Evolutionary conservation across 2,113 vertebrate genomes (phyloP).

Genomic region (Pleuronectes platessa): DNA sequence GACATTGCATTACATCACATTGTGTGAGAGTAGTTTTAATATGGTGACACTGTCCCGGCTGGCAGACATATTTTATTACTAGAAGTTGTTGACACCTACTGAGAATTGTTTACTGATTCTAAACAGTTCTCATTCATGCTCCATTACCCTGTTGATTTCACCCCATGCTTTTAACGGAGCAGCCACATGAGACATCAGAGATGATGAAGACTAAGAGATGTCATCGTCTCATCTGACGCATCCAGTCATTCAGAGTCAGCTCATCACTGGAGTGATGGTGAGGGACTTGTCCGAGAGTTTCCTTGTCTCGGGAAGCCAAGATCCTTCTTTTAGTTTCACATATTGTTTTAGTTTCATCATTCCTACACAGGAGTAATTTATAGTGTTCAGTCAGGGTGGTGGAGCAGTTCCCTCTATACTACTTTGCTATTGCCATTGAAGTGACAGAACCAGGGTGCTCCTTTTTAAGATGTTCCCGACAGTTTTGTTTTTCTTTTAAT

Average conservation of each 20-base stretch:
- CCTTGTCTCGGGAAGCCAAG: slow-evolving; percentile 5
- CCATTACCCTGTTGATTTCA: neutral
- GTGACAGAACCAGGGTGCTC: neutral
- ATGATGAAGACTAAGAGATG: slow-evolving; percentile 21
- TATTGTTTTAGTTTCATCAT: slow-evolving; percentile 51
- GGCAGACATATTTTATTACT: too few species aligned
- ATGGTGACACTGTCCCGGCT: too few species aligned
- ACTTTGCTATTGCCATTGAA: neutral
- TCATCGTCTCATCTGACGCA: slow-evolving; percentile 41
- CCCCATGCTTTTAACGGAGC: neutral
- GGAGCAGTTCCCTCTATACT: neutral
- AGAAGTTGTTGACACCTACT: too few species aligned
- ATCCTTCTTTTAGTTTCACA: slow-evolving; percentile 69
- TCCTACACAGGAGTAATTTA: slow-evolving; percentile 1
- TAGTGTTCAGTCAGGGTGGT: neutral
- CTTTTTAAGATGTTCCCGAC: too few species aligned
- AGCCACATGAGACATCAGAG: slow-evolving; percentile 2
- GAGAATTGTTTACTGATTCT: too few species aligned
- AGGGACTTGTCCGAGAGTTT: slow-evolving; percentile 21
- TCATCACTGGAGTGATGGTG: slow-evolving; percentile 28
- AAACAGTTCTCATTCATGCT: too few species aligned
- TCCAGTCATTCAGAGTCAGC: slow-evolving; percentile 45
- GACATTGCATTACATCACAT: too few species aligned
- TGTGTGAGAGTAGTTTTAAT: too few species aligned
- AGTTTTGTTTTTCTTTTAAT: too few species aligned